Conservation (phyloP, 2,113 vertebrate species). For the Mohoua ochrocephala region DNA sequence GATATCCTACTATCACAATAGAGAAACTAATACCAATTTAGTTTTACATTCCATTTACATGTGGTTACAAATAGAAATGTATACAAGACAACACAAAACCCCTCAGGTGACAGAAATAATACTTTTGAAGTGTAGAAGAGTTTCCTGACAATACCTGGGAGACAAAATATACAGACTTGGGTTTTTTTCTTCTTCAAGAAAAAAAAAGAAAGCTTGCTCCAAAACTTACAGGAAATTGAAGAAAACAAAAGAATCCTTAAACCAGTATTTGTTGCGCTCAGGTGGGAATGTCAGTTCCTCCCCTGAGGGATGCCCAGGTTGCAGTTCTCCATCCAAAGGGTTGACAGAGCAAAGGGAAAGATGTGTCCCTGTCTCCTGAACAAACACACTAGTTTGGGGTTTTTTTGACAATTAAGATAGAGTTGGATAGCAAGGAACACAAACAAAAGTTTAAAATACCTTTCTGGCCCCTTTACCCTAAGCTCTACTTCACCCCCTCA, state of each 20-base stretch:
- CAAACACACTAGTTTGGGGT: rapidly evolving
- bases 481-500: too few species aligned
- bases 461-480: background rate
- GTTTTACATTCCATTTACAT: background rate
- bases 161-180: rapidly evolving
- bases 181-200: rapidly evolving
- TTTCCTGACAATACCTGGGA: background rate
- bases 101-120: background rate
- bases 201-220: background rate
- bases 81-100: background rate
- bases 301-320: rapidly evolving
- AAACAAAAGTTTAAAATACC: rapidly evolving
- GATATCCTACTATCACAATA: background rate
- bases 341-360: background rate
- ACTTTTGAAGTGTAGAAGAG: background rate
- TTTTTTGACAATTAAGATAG: background rate
- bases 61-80: background rate
- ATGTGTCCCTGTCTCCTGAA: rapidly evolving
- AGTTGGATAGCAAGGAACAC: background rate
- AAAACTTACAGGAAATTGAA: background rate
- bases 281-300: rapidly evolving
- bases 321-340: rapidly evolving
- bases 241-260: background rate
- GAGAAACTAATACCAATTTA: background rate
- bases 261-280: rapidly evolving